phyloP scores from a whole-genome alignment of 2,113 vertebrate species.

The Hyperoodon ampullatus region DNA sequence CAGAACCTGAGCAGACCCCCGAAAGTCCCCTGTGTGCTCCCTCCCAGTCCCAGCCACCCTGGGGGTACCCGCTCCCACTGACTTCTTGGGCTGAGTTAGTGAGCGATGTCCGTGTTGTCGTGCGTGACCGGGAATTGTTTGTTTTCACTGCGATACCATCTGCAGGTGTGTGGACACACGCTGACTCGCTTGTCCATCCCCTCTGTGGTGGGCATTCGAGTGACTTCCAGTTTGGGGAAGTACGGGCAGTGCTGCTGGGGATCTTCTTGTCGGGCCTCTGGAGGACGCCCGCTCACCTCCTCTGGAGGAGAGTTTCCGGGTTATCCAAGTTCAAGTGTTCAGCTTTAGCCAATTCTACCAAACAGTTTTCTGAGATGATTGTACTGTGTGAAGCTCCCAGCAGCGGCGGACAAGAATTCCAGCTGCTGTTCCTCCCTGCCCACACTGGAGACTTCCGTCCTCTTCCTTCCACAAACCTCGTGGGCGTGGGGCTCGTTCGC shows the following conservation, averaged over 20 bases:
- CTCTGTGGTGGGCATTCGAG: accelerated
- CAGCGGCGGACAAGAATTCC: background rate
- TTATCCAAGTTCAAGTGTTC: background rate
- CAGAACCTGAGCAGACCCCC: accelerated
- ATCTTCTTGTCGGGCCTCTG: accelerated
- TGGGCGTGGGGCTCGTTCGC: accelerated
- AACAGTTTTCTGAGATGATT: background rate
- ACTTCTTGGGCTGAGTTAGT: background rate
- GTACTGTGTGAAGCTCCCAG: background rate
- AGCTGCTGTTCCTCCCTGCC: background rate
- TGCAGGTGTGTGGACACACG: accelerated
- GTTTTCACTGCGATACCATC: accelerated
- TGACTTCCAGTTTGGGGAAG: background rate
- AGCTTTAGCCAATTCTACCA: background rate
- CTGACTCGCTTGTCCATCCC: accelerated
- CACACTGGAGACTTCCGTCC: background rate
- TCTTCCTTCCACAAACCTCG: background rate
- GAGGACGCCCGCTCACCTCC: background rate
- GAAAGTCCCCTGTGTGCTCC: accelerated
- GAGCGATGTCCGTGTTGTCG: accelerated
- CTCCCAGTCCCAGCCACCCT: background rate
- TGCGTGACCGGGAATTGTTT: accelerated
- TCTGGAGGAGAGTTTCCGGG: background rate
- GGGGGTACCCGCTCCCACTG: accelerated
- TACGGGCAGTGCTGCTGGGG: accelerated